A percentile compares a stretch with the other conserved stretches of the same genome.
These are phyloP conservation scores for Rhabdomys dilectus DNA, from an alignment of 2,113 vertebrate genomes.

Conservation along the genomic window DNA sequence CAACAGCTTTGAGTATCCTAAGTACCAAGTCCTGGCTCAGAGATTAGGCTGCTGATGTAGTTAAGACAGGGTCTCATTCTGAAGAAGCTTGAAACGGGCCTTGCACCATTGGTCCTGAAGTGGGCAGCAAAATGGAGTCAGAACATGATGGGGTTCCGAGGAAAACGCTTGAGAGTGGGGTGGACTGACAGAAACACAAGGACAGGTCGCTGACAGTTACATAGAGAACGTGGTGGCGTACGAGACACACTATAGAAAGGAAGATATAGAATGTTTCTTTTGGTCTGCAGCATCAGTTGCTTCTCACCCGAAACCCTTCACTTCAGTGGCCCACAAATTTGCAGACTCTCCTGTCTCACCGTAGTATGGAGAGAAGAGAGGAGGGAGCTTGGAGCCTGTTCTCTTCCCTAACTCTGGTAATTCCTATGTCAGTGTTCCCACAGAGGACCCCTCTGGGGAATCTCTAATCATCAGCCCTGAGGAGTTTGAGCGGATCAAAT, in stretches of 20 bases:
- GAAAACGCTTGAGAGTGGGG: not conserved
- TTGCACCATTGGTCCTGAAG: accelerated
- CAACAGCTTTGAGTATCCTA: not conserved
- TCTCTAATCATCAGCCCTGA: slow-evolving; percentile 86
- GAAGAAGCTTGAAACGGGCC: not conserved
- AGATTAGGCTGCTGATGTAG: not conserved
- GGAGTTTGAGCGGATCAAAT: slow-evolving; percentile 88
- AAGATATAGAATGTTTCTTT: not conserved
- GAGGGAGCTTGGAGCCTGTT: not conserved
- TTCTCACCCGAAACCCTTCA: not conserved
- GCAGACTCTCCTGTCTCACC: not conserved
- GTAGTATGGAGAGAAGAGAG: not conserved
- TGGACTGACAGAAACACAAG: accelerated
- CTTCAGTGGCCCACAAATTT: no score
- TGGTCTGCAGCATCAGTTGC: not conserved
- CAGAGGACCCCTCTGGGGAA: slow-evolving; percentile 85
- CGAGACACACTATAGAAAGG: not conserved
- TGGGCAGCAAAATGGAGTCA: not conserved
- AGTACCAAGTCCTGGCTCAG: not conserved
- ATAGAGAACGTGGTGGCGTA: not conserved
- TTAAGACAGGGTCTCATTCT: not conserved
- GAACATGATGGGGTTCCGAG: not conserved
- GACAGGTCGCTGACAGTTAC: no score
- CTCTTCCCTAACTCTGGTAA: not conserved
- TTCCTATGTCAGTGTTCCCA: slow-evolving; percentile 86